These are phyloP conservation scores for Mus spretus DNA, from an alignment of 2,797 vertebrate genomes.

Conservation along the genomic window DNA sequence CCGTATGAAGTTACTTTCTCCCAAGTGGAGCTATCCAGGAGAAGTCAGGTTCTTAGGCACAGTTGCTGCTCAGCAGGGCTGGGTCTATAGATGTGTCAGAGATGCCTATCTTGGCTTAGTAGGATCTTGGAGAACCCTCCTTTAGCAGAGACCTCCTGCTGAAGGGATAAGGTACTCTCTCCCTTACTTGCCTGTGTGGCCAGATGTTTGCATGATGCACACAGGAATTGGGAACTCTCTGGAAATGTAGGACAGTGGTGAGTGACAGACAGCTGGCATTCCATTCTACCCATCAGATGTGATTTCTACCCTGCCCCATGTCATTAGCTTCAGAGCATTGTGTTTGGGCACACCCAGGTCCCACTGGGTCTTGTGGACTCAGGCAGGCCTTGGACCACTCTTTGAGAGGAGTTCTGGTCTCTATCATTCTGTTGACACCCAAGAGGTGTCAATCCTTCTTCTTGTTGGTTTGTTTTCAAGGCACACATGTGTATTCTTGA, in stretches of 20 bases:
- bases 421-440: neutral
- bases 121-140: neutral
- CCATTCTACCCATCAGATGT: neutral
- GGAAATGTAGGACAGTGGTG: neutral
- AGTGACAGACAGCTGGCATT: neutral
- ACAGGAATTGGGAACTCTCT: neutral
- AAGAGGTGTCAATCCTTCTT: neutral
- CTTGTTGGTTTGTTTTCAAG: neutral
- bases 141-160: neutral
- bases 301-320: neutral
- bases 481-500: neutral
- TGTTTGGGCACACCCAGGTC: accelerated
- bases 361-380: neutral
- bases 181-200: neutral
- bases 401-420: neutral
- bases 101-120: neutral
- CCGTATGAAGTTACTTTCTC: neutral
- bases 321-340: neutral
- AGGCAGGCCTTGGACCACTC: neutral
- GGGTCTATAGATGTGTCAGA: neutral
- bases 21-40: neutral
- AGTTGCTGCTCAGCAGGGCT: neutral
- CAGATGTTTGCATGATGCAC: neutral
- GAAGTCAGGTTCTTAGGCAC: neutral
- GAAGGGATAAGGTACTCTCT: neutral